Base-by-base conservation (phyloP, 2,113 vertebrate species). In the Grammomys surdaster region DNA sequence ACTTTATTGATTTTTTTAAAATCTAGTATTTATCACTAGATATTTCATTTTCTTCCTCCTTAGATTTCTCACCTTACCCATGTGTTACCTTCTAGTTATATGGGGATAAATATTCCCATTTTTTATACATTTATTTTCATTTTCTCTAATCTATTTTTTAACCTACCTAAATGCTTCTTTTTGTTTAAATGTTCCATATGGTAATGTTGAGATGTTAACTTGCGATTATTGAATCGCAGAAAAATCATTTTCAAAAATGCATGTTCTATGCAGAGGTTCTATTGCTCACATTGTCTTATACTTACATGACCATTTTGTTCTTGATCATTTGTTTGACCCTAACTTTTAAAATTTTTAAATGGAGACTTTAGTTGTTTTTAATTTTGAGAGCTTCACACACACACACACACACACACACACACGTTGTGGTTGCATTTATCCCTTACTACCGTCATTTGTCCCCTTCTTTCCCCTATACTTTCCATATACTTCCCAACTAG, bases 281-380 rank as follows among this genome's bases (percentile, higher is more conserved):
- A 88, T 70, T n/a, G 85, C 54, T 24, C 76, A 4, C 3, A 85
- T 13, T 89, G 43, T 91, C 36, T 73, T 16, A 48, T 76, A 48
- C 28, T 75, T 56, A 5, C 63, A 36, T 95, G 80, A 88, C 16
- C 7, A 54, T 80, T 96, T 89, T 33, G 16, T 48, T 67, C 22
- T 67, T 78, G 24, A 77, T 70, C 46, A 12, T 78, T 93, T 58
- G 60, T 91, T 96, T 77, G 31, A 54, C 33, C 89, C 33, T 91
- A 56, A 85, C 8, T 93, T 87, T 77, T 48, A 46, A 48, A 46
- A 86, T 5, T 93, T 82, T 77, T 77, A 46, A 48, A 28, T 48
- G 13, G 24, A 12, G 48, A 48, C 24, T 24, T 77, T 16, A 26
- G 24, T 28, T 48, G 5, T 28, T 48, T 31, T 48, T 73, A 4